Evolutionary conservation across 2,888 invertebrate genomes (phyloP).

Genomic region (Drosophila nr. medialis): DNA sequence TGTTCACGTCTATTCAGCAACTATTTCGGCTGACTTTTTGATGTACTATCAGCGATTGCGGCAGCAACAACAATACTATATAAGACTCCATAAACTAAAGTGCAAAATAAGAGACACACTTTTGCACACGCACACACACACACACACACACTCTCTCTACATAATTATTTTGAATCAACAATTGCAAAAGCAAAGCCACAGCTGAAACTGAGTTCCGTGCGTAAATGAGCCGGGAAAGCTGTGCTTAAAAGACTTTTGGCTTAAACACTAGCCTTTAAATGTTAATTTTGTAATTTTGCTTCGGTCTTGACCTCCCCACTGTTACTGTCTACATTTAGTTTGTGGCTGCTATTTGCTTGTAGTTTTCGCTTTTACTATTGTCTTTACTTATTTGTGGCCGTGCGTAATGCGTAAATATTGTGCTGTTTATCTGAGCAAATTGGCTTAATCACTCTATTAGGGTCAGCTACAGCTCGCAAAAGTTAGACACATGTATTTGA

Average conservation of each 20-base stretch:
- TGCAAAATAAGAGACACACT: slow-evolving; percentile 23
- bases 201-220: neutral
- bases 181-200: slow-evolving; percentile 12
- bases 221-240: slow-evolving; percentile 5
- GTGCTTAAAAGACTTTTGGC: slow-evolving; percentile 10
- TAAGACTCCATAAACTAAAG: slow-evolving; percentile 31
- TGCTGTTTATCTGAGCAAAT: slow-evolving; percentile 10
- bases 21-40: slow-evolving; percentile 34
- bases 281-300: slow-evolving; percentile 24
- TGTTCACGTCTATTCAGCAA: slow-evolving; percentile 42
- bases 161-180: slow-evolving; percentile 22
- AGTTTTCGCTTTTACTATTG: slow-evolving; percentile 22
- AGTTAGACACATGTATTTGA: neutral
- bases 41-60: slow-evolving; percentile 27
- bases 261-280: slow-evolving; percentile 26
- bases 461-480: neutral
- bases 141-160: neutral
- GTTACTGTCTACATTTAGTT: neutral
- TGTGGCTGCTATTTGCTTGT: slow-evolving; percentile 4
- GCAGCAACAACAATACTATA: slow-evolving; percentile 16
- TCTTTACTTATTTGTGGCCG: slow-evolving; percentile 15
- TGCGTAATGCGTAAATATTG: slow-evolving; percentile 25
- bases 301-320: slow-evolving; percentile 17
- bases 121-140: neutral
- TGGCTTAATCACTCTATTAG: slow-evolving; percentile 1